Evolutionary conservation across 2,113 vertebrate species (phyloP), one percentile per base, ranked within the genome.

Genomic region (Corythornis cristatus): DNA sequence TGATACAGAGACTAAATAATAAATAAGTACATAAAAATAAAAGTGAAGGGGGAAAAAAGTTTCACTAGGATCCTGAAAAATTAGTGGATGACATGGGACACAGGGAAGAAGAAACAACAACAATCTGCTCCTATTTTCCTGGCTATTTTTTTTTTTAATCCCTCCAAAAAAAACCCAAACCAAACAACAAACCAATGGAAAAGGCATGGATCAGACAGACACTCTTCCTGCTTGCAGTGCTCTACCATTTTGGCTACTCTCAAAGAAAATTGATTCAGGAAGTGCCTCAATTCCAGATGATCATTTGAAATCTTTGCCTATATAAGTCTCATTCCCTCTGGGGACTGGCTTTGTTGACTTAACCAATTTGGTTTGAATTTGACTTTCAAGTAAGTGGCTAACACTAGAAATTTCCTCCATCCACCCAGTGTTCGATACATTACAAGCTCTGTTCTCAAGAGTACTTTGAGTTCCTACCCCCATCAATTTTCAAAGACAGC

Each of bases 401-500:
- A 94, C 85, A 86, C 88, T 80, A 89, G 91, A 96, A 95, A 89
- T 68, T 93, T 96, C 91, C 3, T 7, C 85, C 42, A 51, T 95
- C 62, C 89, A 90, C 74, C 61, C 53, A 10, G 70, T 25, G 57
- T 56, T 87, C 70, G 1, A 45, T 28, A 83, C 87, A 87, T 92
- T 90, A 90, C 60, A 88, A 88, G 66, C 93, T 92, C 96, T 93
- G 86, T 73, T 95, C 75, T 95, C 70, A 81, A 71, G 78, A 90
- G 57, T 68, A 77, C 83, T 94, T 84, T 61, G 88, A 93, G 91
- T 86, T 94, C 81, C 91, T 90, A 94, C 35, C 51, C 83, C 90
- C 94, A 94, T 94, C 95, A 92, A 76, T 96, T 96, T 93, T 95
- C 90, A 83, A 85, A 96, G 93, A 85, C 94, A 89, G 94, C 89